These are phyloP conservation scores for Rhabdophis nuchalis DNA, from an alignment of 2,797 vertebrate genomes.

Conservation along the genomic window DNA sequence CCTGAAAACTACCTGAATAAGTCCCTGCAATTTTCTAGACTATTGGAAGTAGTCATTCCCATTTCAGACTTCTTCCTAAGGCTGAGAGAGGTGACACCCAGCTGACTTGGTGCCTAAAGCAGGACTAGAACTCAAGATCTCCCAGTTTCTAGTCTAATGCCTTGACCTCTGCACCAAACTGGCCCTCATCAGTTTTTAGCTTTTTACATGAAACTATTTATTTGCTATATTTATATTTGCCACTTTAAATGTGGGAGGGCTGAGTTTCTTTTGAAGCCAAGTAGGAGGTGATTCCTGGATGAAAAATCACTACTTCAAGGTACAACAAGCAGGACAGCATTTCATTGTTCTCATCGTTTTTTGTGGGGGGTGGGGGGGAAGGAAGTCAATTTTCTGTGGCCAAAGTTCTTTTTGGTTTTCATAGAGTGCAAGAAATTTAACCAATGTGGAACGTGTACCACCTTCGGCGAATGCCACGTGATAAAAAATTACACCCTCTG, in stretches of 20 bases:
- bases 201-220: background rate
- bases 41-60: background rate
- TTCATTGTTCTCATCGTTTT: background rate
- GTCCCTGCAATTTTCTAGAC: background rate
- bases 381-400: background rate
- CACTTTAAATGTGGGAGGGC: background rate
- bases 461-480: conserved; percentile 81
- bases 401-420: background rate
- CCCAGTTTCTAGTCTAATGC: background rate
- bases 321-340: background rate
- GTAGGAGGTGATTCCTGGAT: background rate
- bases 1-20: background rate
- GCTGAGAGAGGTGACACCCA: background rate
- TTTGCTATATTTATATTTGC: background rate
- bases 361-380: background rate
- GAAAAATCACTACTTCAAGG: background rate
- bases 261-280: background rate
- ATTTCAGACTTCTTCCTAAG: background rate
- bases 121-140: background rate
- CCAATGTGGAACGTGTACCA: conserved; percentile 91
- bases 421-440: conserved; percentile 72
- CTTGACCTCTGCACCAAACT: background rate
- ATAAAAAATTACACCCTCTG: conserved; percentile 90
- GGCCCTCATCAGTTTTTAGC: background rate
- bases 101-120: background rate